Percentiles rank a stretch among this genome's conserved stretches.
Evolutionary conservation across 2,888 invertebrate species (phyloP).

Genomic region (Boloria euphrosyne): DNA sequence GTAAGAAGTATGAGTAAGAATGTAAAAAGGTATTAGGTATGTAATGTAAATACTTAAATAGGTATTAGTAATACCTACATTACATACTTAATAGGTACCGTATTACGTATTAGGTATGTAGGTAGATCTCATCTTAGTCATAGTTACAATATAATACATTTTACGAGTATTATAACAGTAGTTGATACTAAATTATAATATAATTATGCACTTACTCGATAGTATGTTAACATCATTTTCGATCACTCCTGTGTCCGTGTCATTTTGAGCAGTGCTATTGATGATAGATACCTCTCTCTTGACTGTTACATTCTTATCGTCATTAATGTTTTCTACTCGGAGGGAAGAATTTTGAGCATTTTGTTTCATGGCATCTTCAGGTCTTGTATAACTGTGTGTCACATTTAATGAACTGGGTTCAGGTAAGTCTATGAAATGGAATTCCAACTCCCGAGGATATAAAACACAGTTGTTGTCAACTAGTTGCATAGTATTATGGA

Average conservation of each 20-base stretch:
- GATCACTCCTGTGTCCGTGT: constrained; percentile 11
- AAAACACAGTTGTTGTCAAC: constrained; percentile 65
- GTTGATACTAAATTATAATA: not conserved
- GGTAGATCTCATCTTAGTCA: too few species aligned
- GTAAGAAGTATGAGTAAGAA: too few species aligned
- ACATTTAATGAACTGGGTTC: constrained; percentile 34
- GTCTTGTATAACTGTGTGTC: constrained; percentile 16
- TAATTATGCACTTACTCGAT: constrained; percentile 23
- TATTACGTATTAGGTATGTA: too few species aligned
- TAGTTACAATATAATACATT: too few species aligned
- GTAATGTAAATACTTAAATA: too few species aligned
- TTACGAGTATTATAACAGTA: too few species aligned
- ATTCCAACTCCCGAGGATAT: constrained; percentile 60
- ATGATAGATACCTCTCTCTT: constrained; percentile 21
- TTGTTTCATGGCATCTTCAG: constrained; percentile 24
- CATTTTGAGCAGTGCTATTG: constrained; percentile 21
- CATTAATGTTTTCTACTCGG: constrained; percentile 23
- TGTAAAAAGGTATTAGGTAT: too few species aligned
- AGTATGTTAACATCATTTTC: constrained; percentile 27
- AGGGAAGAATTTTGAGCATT: constrained; percentile 36
- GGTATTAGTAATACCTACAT: too few species aligned
- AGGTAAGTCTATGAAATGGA: constrained; percentile 53
- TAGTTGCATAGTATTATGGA: constrained; percentile 64
- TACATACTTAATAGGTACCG: too few species aligned
- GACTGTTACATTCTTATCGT: constrained; percentile 24